Evolutionary conservation across 1,140 invertebrate genomes (phyloP), one percentile per base, ranked within the genome.

Genomic region (Hylyphantes graminicola): DNA sequence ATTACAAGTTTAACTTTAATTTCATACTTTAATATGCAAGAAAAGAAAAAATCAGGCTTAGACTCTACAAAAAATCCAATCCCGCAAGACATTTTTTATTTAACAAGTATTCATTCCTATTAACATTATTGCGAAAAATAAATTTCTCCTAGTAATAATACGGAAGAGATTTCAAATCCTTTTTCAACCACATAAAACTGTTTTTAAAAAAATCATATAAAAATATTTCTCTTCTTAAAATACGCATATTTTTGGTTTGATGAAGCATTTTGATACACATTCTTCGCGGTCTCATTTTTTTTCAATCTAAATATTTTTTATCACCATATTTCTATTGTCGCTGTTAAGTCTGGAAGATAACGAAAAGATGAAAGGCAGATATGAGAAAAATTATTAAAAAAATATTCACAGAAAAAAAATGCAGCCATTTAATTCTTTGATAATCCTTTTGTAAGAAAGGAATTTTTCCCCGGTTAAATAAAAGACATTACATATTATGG

Each of bases 401-500:
- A 80, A 67, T 67, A 70, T 35, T 15, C 53, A 59, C 12, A 17
- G 21, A 19, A 53, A 79, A 68, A 81, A 81, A 81, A 63, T 7
- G 12, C 48, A 55, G 51, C 75, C 53, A 74, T 83, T 83, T 83
- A 83, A 83, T 83, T 83, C 80, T 75, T 67, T 75, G 80, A 83
- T 83, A 83, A 83, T 83, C 80, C 72, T 75, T 67, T 19, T 35
- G 35, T 35, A 35, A 75, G 57, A 59, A 74, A 83, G 63, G 80
- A 83, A 83, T 83, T 83, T 83, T 75, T 72, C 50, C 74, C 74
- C 75, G 72, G 80, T 83, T 74, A 83, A 83, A 83, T 83, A 83
- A 83, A 83, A 83, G 80, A 83, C 80, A 83, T 83, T 83, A 83
- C 80, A 83, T 75, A 74, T 83, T 83, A 83, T 83, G 75, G 79